Percentiles rank a stretch among this genome's conserved stretches.
These are phyloP conservation scores for Girardinus metallicus DNA, from an alignment of 2,797 vertebrate genomes.

Conservation along the genomic window DNA sequence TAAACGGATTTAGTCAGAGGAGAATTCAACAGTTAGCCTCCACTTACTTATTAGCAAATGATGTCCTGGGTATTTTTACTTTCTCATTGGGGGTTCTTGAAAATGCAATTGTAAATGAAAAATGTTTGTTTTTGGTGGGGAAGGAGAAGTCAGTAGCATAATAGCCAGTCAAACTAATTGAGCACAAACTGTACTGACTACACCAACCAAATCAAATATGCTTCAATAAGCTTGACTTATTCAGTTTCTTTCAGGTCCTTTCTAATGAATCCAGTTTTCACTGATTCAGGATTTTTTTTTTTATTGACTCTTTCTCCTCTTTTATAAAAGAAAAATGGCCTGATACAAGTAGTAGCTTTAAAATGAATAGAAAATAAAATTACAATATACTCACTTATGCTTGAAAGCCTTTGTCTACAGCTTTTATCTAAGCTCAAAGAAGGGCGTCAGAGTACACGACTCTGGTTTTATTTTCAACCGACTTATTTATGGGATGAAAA, in stretches of 20 bases:
- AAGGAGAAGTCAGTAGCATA: neutral
- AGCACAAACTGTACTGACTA: neutral
- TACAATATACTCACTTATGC: neutral
- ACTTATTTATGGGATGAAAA: neutral
- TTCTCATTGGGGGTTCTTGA: neutral
- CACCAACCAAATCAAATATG: neutral
- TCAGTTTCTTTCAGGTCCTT: neutral
- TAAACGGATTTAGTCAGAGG: neutral
- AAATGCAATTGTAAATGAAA: neutral
- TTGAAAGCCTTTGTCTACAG: neutral
- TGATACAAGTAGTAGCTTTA: neutral
- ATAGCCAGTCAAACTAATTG: neutral
- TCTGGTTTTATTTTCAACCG: neutral
- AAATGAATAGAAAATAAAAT: neutral
- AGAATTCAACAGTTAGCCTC: neutral
- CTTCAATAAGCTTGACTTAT: neutral
- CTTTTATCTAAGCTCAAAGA: neutral
- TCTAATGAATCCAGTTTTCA: neutral
- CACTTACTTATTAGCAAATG: neutral
- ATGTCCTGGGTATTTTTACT: neutral
- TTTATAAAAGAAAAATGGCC: neutral
- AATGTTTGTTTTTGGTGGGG: neutral
- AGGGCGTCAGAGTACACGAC: neutral
- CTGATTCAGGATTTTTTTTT: neutral
- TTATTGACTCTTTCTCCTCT: neutral